phyloP scores from a whole-genome alignment of 2,113 vertebrate genomes.

The Bufo bufo region DNA sequence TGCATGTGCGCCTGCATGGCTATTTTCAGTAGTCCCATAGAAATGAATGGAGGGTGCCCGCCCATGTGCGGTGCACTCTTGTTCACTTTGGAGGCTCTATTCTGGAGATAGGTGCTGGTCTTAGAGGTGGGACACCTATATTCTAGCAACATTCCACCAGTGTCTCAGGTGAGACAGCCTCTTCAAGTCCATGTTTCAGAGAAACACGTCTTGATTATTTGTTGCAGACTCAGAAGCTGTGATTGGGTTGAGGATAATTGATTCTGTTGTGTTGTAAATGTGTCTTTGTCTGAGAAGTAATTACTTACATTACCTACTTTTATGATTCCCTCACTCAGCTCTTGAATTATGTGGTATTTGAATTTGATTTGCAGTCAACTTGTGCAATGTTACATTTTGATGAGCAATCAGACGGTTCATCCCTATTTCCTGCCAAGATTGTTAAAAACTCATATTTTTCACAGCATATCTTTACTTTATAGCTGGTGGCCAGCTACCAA shows the following conservation, averaged over 20 bases:
- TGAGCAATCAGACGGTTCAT: slow-evolving; percentile 6
- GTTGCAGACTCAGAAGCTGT: slow-evolving; percentile 51
- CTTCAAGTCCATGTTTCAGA: neutral
- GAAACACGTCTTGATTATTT: neutral
- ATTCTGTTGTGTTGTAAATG: slow-evolving; percentile 14
- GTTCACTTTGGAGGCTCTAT: too few species aligned
- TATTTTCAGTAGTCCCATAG: too few species aligned
- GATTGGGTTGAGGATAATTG: slow-evolving; percentile 22
- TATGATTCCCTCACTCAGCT: neutral
- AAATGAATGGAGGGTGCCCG: too few species aligned
- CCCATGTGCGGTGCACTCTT: too few species aligned
- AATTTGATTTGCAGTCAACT: slow-evolving; percentile 30
- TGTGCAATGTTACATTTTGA: slow-evolving; percentile 22
- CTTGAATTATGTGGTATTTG: slow-evolving; percentile 3
- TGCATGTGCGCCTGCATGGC: too few species aligned
- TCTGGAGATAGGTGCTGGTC: too few species aligned
- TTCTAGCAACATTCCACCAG: too few species aligned
- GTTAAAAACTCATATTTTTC: neutral
- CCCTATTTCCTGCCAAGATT: neutral
- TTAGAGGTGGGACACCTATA: too few species aligned
- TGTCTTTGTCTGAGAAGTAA: slow-evolving; percentile 25
- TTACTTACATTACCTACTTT: slow-evolving; percentile 5
- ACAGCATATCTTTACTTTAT: neutral
- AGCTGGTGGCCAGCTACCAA: neutral
- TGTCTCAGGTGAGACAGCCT: too few species aligned